Base-by-base conservation (phyloP, 2,888 invertebrate species). In the Tryphoninae sp. region DNA sequence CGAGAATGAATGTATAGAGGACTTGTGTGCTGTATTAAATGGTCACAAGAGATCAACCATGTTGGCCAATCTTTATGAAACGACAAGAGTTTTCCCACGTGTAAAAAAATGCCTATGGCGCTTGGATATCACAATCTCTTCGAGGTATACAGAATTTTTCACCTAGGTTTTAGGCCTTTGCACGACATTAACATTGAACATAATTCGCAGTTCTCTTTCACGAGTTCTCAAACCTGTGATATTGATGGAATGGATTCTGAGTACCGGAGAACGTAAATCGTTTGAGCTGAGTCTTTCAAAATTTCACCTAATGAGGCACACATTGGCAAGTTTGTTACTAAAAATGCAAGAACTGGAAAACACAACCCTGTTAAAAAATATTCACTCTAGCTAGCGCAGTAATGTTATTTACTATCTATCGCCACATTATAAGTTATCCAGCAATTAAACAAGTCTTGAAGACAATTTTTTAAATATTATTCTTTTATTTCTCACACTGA, bases 241-340 rank as follows among this genome's bases (percentile, higher is more conserved):
- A 79, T 89, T 93, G 16, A 89, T 94, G 86, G 93, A 94, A 86
- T 93, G 94, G 89, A 92, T 91, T 76, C 88, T 93, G 45, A 89
- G 89, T 42, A 92, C 92, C 80, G 93, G 93, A 2, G 91, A 92
- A 78, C 89, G 89, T 73, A 90, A 92, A 59, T 93, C 92, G 42
- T 92, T 94, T 83, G 93, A 94, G 88, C 87, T 93, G 69, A 92
- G 93, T 23, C 86, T 94, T 26, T 84, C 92, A 1, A 93, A 93
- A 89, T 94, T 94, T 84, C 94, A 94, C 87, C 92, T 93, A 64
- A 84, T 94, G 61, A 92, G 94, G 9, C 93, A 93, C 82, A 92
- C 92, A 51, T 89, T 94, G 55, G 93, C 94, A 3, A 88, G 92
- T 74, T 85, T 93, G 62, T 89, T 94, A 1, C 92, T 93, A 74